Percentiles rank a stretch among this genome's conserved stretches.
phyloP scores from a whole-genome alignment of 2,113 vertebrate genomes.

The Sinocyclocheilus maitianheensis region DNA sequence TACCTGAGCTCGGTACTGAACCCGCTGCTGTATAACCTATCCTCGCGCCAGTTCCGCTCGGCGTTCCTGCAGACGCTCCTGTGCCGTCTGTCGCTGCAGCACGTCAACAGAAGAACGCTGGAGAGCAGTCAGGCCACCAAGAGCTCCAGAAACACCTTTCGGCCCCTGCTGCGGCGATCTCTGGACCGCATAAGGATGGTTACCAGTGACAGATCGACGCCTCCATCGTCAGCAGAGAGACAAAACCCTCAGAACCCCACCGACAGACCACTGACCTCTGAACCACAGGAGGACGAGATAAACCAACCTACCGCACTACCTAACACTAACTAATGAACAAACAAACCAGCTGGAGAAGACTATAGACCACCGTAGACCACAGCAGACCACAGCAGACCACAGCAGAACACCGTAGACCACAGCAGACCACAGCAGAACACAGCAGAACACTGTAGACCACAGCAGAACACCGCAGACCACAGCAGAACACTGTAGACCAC shows the following conservation, averaged over 20 bases:
- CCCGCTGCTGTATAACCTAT: constrained; percentile 93
- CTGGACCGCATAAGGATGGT: constrained; percentile 39
- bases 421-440: no score
- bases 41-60: constrained; percentile 87
- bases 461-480: no score
- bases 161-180: constrained; percentile 60
- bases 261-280: background rate
- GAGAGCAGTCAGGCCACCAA: background rate
- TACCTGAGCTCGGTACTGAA: constrained; percentile 95
- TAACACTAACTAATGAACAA: background rate
- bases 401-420: no score
- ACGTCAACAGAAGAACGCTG: constrained; percentile 77
- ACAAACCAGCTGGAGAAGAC: background rate
- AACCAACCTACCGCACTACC: background rate
- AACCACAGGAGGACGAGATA: background rate
- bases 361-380: background rate
- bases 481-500: no score
- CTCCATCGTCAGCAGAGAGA: background rate
- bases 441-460: no score
- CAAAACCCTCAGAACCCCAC: background rate
- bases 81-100: constrained; percentile 81
- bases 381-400: background rate
- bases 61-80: constrained; percentile 86
- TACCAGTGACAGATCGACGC: background rate
- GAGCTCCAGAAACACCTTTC: constrained; percentile 65